Conservation (phyloP, 2,113 vertebrate species). For the Hippocampus guttulatus region DNA sequence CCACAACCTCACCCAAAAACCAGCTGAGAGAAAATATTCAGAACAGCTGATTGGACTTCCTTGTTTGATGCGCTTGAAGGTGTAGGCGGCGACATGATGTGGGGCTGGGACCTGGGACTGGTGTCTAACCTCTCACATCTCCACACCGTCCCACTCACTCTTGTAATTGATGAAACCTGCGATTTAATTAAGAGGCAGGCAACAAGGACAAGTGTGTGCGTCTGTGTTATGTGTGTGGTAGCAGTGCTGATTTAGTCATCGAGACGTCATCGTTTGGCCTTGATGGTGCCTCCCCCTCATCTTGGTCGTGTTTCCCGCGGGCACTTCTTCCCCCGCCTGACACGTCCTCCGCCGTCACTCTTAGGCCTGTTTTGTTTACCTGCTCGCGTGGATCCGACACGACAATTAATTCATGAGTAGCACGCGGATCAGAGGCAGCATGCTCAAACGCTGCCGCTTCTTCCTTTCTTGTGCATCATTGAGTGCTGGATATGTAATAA, state of each 20-base stretch:
- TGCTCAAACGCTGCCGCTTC: not conserved
- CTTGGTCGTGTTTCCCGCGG: not conserved
- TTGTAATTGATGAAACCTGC: constrained; percentile 33
- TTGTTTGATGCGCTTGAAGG: too few relatives aligned
- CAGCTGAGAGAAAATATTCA: too few relatives aligned
- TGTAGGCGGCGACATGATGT: too few relatives aligned
- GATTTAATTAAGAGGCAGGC: constrained; percentile 56
- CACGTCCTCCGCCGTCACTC: not conserved
- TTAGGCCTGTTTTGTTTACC: constrained; percentile 2
- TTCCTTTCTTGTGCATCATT: not conserved
- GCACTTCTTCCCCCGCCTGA: not conserved
- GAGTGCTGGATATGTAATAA: not conserved
- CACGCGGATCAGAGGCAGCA: not conserved
- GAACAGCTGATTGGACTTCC: too few relatives aligned
- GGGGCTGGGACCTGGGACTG: not conserved
- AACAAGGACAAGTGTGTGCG: constrained; percentile 31
- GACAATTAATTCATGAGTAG: not conserved
- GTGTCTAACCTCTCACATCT: constrained; percentile 1
- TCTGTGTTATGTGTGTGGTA: not conserved
- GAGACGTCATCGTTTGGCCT: constrained; percentile 19
- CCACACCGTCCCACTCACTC: constrained; percentile 24
- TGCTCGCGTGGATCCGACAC: not conserved
- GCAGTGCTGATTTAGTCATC: constrained; percentile 52
- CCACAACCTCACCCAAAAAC: too few relatives aligned
- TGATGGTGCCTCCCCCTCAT: constrained; percentile 17